Base-by-base conservation (phyloP, 2,113 vertebrate genomes). In the Tenebrosternarchus preto region DNA sequence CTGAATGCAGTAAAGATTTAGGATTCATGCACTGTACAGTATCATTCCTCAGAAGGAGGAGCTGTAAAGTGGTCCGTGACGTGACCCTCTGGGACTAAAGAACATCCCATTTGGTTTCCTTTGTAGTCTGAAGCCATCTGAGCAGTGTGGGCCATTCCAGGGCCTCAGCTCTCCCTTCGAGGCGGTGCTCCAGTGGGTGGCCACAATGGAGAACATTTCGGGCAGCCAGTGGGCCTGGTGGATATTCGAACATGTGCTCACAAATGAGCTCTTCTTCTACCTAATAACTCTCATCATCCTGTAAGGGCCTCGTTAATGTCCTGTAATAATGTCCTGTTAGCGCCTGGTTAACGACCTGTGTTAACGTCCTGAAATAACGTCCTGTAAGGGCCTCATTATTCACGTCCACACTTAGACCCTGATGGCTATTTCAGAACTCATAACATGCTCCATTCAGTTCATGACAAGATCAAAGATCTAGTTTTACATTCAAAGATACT, bases 261-360 rank as follows among this genome's bases (percentile, higher is more conserved):
- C 85, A 33, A 96, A 90, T 6, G 93, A 91, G 87, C 91, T 97
- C 63, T 97, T 98, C 92, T 99, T 95, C 88, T 96, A 96, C 88
- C 80, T 95, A 29, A 86, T 96, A 74, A 93, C 93, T 0, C 50
- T 86, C 69, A 64, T 96, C 76, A 81, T 95, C 60, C 25, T 98
- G 98, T 99, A 91, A 96, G 96, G 92, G 76, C 56, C 69, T 85
- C 31, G 50, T 60, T 1, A 31, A n/a, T n/a, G n/a, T n/a, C n/a
- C n/a, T n/a, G n/a, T n/a, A n/a, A n/a, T n/a, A n/a, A n/a, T n/a
- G n/a, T n/a, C n/a, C n/a, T n/a, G n/a, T n/a, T n/a, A n/a, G n/a
- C n/a, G n/a, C n/a, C n/a, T n/a, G n/a, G n/a, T n/a, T n/a, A n/a
- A n/a, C n/a, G n/a, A n/a, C n/a, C n/a, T n/a, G n/a, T n/a, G n/a